A percentile compares a stretch with the other conserved stretches of the same genome.
These are phyloP conservation scores for Selenia dentaria DNA, from an alignment of 2,888 invertebrate species.

Conservation along the genomic window DNA sequence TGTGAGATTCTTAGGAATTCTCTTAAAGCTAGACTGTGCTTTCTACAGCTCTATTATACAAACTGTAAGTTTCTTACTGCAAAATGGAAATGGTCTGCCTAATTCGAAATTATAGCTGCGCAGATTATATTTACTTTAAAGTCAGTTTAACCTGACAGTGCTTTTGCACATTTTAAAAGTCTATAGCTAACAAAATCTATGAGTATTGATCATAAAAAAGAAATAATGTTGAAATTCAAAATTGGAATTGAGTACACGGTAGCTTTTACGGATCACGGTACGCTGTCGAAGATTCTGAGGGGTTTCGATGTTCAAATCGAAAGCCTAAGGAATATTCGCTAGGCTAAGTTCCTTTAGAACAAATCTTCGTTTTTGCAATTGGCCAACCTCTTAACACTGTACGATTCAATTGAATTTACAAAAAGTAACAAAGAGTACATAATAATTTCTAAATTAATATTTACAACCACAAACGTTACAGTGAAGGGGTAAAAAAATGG, in stretches of 20 bases:
- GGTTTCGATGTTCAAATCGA: slow-evolving; percentile 41
- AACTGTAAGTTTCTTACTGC: no score
- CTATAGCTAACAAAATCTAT: no score
- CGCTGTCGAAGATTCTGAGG: slow-evolving; percentile 50
- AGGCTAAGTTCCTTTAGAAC: slow-evolving; percentile 77
- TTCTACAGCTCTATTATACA: no score
- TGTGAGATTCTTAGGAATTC: not conserved
- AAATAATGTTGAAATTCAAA: slow-evolving; percentile 7
- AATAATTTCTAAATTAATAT: slow-evolving; percentile 47
- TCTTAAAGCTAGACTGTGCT: not conserved
- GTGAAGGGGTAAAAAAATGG: slow-evolving; percentile 78
- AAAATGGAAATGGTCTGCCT: no score
- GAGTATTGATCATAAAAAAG: not conserved
- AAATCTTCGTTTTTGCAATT: slow-evolving; percentile 86
- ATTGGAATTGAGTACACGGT: slow-evolving; percentile 32
- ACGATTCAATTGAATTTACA: slow-evolving; percentile 64
- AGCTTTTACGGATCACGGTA: slow-evolving; percentile 32
- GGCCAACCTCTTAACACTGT: slow-evolving; percentile 84
- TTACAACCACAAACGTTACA: slow-evolving; percentile 61
- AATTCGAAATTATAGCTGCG: no score
- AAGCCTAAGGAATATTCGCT: slow-evolving; percentile 57
- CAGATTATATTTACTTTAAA: no score
- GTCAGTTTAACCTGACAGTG: not conserved
- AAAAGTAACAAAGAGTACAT: slow-evolving; percentile 38
- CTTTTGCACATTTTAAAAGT: not conserved